These are phyloP conservation scores for Motacilla tschutschensis DNA, from an alignment of 2,113 vertebrate species.

Conservation along the genomic window DNA sequence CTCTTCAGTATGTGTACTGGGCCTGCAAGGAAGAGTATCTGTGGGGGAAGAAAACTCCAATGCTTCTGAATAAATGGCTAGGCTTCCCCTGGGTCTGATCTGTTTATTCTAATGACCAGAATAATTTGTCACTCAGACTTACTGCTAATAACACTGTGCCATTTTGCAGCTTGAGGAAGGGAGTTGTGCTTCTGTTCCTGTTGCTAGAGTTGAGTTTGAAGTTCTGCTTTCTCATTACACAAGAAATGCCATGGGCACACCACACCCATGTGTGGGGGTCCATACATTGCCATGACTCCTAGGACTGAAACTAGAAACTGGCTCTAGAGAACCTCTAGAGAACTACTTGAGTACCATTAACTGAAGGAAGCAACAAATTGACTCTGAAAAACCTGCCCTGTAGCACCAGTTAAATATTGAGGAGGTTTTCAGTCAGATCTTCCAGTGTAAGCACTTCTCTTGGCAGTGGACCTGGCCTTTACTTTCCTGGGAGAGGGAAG, in stretches of 20 bases:
- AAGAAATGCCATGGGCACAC: not conserved
- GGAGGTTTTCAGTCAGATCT: not conserved
- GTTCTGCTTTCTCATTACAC: not conserved
- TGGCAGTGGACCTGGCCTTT: not conserved
- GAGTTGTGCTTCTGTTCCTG: not conserved
- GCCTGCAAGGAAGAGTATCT: not conserved
- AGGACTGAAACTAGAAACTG: not conserved
- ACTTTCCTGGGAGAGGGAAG: not conserved
- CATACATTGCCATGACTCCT: rapidly evolving
- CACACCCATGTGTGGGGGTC: rapidly evolving
- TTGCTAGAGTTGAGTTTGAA: not conserved
- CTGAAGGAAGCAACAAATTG: not conserved
- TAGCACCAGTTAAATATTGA: not conserved
- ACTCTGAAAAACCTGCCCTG: not conserved
- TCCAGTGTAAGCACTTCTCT: not conserved
- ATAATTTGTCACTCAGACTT: slow-evolving; percentile 12
- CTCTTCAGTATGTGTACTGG: not conserved
- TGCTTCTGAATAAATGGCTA: not conserved
- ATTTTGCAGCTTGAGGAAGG: not conserved
- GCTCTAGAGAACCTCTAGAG: not conserved
- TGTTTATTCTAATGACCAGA: slow-evolving; percentile 18
- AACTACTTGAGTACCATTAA: not conserved
- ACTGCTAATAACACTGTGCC: not conserved
- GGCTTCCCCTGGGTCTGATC: not conserved
- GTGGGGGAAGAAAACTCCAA: rapidly evolving